phyloP scores from a whole-genome alignment of 1,140 invertebrate genomes.

The Zeugodacus cucurbitae region DNA sequence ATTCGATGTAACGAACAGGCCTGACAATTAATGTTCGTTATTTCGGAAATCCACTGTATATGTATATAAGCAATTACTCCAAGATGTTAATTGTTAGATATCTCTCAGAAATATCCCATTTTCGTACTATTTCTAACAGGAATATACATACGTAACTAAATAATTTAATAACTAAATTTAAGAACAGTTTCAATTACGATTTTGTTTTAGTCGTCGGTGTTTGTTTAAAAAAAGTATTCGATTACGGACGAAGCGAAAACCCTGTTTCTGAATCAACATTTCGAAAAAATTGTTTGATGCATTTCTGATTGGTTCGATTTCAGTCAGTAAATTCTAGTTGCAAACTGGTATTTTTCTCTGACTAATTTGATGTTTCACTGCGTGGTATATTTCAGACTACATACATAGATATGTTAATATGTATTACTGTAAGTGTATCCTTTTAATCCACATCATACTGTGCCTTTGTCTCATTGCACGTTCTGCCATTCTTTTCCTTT shows the following conservation, averaged over 20 bases:
- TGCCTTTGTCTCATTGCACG: background rate
- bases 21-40: too few species aligned
- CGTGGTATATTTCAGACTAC: background rate
- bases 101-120: too few species aligned
- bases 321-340: background rate
- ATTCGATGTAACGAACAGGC: too few species aligned
- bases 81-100: too few species aligned
- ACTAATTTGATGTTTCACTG: background rate
- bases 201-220: too few species aligned
- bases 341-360: background rate
- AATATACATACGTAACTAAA: too few species aligned
- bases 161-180: too few species aligned
- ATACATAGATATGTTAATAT: background rate
- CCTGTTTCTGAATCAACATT: background rate
- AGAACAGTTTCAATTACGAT: too few species aligned
- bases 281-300: background rate
- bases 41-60: too few species aligned
- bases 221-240: too few species aligned
- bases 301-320: background rate
- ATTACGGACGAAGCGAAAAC: background rate
- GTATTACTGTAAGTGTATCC: background rate
- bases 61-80: too few species aligned
- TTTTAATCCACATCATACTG: conserved; percentile 30
- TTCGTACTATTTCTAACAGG: too few species aligned
- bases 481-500: background rate